phyloP scores from a whole-genome alignment of 2,888 invertebrate species.

The Cotesia congregata region DNA sequence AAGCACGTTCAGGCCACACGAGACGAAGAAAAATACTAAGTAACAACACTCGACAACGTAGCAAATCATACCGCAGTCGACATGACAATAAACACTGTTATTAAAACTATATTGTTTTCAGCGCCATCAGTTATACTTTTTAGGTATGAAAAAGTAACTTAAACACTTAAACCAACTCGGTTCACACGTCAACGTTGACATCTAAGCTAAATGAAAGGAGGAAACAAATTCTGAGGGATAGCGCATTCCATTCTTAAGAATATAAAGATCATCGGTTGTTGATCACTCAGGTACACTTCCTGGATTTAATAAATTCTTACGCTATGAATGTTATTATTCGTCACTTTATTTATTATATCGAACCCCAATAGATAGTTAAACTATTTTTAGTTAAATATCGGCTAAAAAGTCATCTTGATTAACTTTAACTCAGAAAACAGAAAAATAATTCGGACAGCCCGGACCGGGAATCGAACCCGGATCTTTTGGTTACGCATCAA shows the following conservation, averaged over 20 bases:
- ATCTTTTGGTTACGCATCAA: no score
- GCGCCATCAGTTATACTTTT: neutral
- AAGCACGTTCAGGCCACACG: constrained; percentile 65
- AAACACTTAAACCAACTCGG: neutral
- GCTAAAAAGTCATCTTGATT: no score
- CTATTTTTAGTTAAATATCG: no score
- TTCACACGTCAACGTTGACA: neutral
- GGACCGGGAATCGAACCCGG: no score
- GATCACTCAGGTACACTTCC: constrained; percentile 67
- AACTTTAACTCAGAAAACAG: no score
- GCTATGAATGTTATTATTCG: constrained; percentile 54
- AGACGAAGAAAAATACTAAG: constrained; percentile 49
- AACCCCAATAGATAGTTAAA: no score
- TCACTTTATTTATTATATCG: no score
- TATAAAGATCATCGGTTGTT: constrained; percentile 56
- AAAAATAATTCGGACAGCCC: no score
- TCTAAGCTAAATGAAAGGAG: constrained; percentile 4
- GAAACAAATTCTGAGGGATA: constrained; percentile 43
- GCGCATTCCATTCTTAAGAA: constrained; percentile 44
- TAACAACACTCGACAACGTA: constrained; percentile 51
- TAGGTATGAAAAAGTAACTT: neutral
- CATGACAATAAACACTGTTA: neutral
- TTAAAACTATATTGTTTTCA: neutral
- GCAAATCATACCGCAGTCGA: constrained; percentile 37
- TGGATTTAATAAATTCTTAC: constrained; percentile 43